A percentile compares a stretch with the other conserved stretches of the same genome.
These are phyloP conservation scores for Lepidonotus clava DNA, from an alignment of 2,888 invertebrate genomes.

Conservation along the genomic window DNA sequence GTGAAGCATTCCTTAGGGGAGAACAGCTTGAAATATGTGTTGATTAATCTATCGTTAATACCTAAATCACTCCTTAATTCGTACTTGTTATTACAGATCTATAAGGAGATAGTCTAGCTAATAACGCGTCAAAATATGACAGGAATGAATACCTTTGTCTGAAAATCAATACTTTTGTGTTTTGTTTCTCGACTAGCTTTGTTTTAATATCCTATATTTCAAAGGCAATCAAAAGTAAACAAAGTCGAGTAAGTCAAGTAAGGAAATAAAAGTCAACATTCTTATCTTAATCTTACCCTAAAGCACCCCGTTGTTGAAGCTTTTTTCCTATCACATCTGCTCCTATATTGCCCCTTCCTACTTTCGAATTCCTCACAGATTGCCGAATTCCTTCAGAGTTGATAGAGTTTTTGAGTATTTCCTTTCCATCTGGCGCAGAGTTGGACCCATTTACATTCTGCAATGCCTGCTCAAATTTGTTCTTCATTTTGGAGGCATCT, in stretches of 20 bases:
- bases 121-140: too few relatives aligned
- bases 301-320: background rate
- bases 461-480: slow-evolving; percentile 52
- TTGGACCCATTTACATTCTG: slow-evolving; percentile 15
- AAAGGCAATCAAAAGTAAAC: background rate
- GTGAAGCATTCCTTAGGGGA: background rate
- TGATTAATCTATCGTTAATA: too few relatives aligned
- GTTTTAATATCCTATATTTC: background rate
- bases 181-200: too few relatives aligned
- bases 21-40: too few relatives aligned
- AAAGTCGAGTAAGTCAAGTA: background rate
- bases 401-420: background rate
- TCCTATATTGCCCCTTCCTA: background rate
- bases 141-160: too few relatives aligned
- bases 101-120: too few relatives aligned
- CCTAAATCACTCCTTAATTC: too few relatives aligned
- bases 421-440: background rate
- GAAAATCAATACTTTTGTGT: too few relatives aligned
- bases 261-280: background rate
- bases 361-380: background rate
- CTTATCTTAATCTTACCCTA: too few relatives aligned
- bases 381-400: background rate
- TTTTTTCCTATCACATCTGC: background rate
- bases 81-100: too few relatives aligned
- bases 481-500: slow-evolving; percentile 45